Evolutionary conservation across 92 coral and sea anemone species (phyloP).

Genomic region (Umimayanthus chanpuru): DNA sequence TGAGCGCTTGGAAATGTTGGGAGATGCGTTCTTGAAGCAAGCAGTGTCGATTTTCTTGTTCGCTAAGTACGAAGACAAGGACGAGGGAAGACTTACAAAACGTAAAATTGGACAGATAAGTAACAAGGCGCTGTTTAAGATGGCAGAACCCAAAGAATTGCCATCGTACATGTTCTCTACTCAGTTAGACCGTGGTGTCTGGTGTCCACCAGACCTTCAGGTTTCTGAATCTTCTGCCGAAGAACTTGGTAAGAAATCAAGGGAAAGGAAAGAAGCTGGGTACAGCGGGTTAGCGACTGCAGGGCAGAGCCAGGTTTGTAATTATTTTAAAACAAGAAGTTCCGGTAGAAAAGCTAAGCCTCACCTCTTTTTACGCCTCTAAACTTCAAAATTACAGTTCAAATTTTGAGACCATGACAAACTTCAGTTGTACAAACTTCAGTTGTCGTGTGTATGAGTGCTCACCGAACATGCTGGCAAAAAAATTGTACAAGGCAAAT

Average conservation of each 20-base stretch:
- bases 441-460: too few species aligned
- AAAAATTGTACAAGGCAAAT: too few species aligned
- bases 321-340: not conserved
- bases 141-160: conserved; percentile 63
- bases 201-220: conserved; percentile 75
- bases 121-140: conserved; percentile 73
- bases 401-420: too few species aligned
- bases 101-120: conserved; percentile 81
- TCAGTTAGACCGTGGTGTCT: conserved; percentile 67
- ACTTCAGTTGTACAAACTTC: too few species aligned
- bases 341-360: too few species aligned
- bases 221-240: conserved; percentile 16
- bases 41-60: conserved; percentile 87
- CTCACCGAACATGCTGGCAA: too few species aligned
- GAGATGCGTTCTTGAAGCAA: conserved; percentile 94
- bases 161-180: conserved; percentile 73
- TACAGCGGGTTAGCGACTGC: not conserved
- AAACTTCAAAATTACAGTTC: too few species aligned
- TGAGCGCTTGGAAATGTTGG: conserved; percentile 97
- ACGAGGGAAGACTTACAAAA: conserved; percentile 91
- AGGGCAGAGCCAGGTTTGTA: conserved; percentile 20
- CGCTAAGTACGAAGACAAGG: conserved; percentile 71
- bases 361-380: too few species aligned
- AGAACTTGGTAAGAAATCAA: not conserved
- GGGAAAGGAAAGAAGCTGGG: conserved; percentile 37